These are phyloP conservation scores for Alaudala cheleensis DNA, from an alignment of 2,113 vertebrate genomes.

Conservation along the genomic window DNA sequence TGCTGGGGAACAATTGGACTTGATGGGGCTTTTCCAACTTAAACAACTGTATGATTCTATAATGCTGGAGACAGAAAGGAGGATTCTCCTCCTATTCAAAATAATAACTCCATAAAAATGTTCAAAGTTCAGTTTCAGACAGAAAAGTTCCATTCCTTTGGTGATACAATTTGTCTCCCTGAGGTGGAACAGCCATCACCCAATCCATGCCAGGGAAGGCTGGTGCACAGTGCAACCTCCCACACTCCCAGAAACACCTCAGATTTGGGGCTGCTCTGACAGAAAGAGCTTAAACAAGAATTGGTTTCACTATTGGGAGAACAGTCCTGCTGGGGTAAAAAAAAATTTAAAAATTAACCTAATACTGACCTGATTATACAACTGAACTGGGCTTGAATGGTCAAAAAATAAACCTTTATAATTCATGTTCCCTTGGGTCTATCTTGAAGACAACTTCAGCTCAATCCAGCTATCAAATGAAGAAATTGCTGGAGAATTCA, in stretches of 20 bases:
- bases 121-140: not conserved
- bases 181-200: fast-evolving
- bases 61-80: not conserved
- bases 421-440: not conserved
- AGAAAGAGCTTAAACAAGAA: not conserved
- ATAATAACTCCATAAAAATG: not conserved
- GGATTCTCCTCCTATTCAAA: not conserved
- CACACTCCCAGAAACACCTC: not conserved
- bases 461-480: not conserved
- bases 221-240: not conserved
- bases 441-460: not conserved
- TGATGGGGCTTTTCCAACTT: no score
- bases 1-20: fast-evolving
- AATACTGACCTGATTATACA: not conserved
- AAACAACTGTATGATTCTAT: not conserved
- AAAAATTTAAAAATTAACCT: not conserved
- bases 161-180: fast-evolving
- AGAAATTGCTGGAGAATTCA: not conserved
- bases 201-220: not conserved
- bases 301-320: not conserved
- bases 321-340: not conserved
- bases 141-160: not conserved
- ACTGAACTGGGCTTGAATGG: not conserved
- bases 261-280: not conserved
- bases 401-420: not conserved